Percentiles rank a stretch among this genome's conserved stretches.
phyloP scores from a whole-genome alignment of 2,888 invertebrate species.

The Tuta absoluta region DNA sequence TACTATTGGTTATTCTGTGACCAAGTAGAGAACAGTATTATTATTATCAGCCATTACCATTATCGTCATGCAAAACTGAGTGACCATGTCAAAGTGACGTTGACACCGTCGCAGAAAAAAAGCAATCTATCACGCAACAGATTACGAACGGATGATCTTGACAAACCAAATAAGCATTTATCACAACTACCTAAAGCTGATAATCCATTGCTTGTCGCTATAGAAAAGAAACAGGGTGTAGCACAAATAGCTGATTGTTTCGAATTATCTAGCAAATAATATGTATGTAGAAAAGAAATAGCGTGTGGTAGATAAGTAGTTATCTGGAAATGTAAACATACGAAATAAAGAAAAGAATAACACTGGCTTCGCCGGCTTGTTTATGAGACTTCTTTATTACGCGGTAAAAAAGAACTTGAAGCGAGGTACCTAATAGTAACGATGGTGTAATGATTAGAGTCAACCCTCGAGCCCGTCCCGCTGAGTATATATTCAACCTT shows the following conservation, averaged over 20 bases:
- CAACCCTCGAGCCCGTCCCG: neutral
- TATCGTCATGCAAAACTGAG: conserved; percentile 29
- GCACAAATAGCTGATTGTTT: neutral
- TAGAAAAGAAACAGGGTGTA: neutral
- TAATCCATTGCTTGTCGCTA: neutral
- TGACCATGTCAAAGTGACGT: conserved; percentile 19
- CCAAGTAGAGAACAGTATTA: neutral
- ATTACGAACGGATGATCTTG: neutral
- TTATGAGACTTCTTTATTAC: neutral
- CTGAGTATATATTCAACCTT: neutral
- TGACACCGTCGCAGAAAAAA: conserved; percentile 14
- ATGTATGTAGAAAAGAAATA: conserved; percentile 9
- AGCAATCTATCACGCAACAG: conserved; percentile 22
- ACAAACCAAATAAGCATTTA: neutral
- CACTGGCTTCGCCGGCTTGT: neutral
- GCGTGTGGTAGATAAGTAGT: neutral
- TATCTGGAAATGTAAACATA: neutral
- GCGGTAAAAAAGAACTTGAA: neutral
- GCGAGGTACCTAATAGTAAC: neutral
- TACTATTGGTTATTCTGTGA: too few species aligned
- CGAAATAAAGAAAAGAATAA: conserved; percentile 5
- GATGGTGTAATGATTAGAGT: conserved; percentile 1
- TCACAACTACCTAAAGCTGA: neutral
- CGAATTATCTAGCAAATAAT: conserved; percentile 10
- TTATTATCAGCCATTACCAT: conserved; percentile 25